Conservation (phyloP, 1,140 invertebrate species). For the Penaeus vannamei region DNA sequence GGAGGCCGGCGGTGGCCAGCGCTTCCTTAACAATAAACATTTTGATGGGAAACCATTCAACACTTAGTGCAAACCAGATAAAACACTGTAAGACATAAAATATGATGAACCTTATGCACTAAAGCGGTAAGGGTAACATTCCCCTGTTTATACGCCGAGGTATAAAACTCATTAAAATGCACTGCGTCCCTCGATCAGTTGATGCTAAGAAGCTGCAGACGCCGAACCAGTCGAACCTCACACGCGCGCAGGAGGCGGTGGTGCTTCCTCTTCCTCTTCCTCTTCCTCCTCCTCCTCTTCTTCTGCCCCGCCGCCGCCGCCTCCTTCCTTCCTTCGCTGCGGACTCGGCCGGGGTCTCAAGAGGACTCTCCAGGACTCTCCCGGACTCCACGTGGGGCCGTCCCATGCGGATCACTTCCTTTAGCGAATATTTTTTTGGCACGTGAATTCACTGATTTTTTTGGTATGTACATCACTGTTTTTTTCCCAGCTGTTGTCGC, state of each 20-base stretch:
- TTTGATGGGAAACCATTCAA: slow-evolving; percentile 55
- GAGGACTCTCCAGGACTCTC: too few species aligned
- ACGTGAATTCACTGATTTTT: too few species aligned
- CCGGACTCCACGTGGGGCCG: too few species aligned
- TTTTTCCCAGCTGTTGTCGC: too few species aligned
- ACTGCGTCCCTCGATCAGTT: slow-evolving; percentile 29
- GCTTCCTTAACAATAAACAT: slow-evolving; percentile 27
- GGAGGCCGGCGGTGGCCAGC: neutral
- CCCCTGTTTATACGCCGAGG: slow-evolving; percentile 56
- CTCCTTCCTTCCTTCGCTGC: neutral
- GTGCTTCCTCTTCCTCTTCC: neutral
- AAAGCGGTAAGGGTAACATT: slow-evolving; percentile 60
- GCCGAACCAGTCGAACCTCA: neutral
- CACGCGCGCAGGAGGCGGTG: neutral
- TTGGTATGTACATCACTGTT: too few species aligned
- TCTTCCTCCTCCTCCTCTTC: neutral
- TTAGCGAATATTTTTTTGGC: too few species aligned
- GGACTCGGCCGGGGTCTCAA: too few species aligned
- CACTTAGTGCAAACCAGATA: slow-evolving; percentile 62
- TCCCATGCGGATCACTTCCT: too few species aligned
- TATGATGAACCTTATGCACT: slow-evolving; percentile 61
- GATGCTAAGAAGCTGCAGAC: neutral
- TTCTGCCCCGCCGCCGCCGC: neutral
- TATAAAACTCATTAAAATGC: slow-evolving; percentile 61
- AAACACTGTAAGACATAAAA: slow-evolving; percentile 55